Conservation (phyloP, 2,797 vertebrate genomes). For the Sebastes wilsoni region DNA sequence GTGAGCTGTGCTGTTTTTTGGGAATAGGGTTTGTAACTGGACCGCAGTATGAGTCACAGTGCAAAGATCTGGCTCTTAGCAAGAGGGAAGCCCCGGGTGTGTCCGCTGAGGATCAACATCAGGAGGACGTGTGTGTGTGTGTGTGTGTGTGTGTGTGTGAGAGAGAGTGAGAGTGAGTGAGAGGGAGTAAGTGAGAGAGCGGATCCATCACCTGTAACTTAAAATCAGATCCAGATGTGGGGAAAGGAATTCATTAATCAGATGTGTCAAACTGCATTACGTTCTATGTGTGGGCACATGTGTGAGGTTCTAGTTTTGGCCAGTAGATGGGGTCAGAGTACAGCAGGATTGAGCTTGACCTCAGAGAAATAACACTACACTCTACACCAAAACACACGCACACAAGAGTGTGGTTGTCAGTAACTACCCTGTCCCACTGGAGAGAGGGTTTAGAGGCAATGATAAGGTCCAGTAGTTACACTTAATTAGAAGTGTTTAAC, state of each 20-base stretch:
- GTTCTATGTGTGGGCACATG: background rate
- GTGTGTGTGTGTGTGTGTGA: background rate
- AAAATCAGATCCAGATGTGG: constrained; percentile 62
- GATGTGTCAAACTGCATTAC: constrained; percentile 15
- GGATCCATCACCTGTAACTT: constrained; percentile 24
- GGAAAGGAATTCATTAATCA: constrained; percentile 38
- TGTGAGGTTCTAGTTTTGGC: constrained; percentile 14
- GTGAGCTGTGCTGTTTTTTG: constrained; percentile 1
- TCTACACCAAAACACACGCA: background rate
- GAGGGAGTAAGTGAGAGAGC: constrained; percentile 17
- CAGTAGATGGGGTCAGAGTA: constrained; percentile 73
- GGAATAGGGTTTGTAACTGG: constrained; percentile 47
- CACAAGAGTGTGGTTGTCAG: constrained; percentile 3
- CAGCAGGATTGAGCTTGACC: constrained; percentile 16
- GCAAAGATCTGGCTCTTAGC: constrained; percentile 46
- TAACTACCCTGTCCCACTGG: background rate
- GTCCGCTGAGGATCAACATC: constrained; percentile 40
- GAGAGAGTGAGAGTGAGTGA: background rate
- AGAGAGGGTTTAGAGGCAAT: constrained; percentile 7
- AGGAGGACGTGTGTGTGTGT: background rate
- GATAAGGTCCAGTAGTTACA: constrained; percentile 14
- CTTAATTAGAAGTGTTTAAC: constrained; percentile 24
- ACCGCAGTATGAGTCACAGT: constrained; percentile 57
- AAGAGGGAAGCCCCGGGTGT: constrained; percentile 59
- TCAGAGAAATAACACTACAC: background rate